A percentile compares a stretch with the other conserved stretches of the same genome.
Evolutionary conservation across 2,797 vertebrate genomes (phyloP).

Genomic region (Salarias fasciatus): DNA sequence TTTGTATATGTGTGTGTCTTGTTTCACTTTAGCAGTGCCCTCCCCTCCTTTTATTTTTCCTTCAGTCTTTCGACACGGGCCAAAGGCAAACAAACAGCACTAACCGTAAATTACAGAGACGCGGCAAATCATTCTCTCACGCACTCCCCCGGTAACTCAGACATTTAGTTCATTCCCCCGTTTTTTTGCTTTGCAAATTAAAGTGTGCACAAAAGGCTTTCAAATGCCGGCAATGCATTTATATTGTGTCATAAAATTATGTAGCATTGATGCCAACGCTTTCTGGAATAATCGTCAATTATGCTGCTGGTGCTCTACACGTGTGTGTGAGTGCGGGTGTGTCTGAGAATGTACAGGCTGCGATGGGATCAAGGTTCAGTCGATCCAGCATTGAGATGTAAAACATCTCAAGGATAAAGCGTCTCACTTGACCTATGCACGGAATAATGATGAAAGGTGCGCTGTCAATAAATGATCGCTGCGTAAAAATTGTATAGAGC

Average conservation of each 20-base stretch:
- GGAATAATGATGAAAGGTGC: slow-evolving; percentile 42
- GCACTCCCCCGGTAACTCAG: slow-evolving; percentile 57
- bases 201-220: slow-evolving; percentile 60
- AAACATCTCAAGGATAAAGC: slow-evolving; percentile 48
- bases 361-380: slow-evolving; percentile 32
- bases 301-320: slow-evolving; percentile 46
- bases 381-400: slow-evolving; percentile 39
- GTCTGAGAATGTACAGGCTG: slow-evolving; percentile 20
- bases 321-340: slow-evolving; percentile 35
- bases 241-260: slow-evolving; percentile 53
- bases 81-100: slow-evolving; percentile 42
- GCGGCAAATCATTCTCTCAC: slow-evolving; percentile 66
- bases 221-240: slow-evolving; percentile 47
- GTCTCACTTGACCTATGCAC: slow-evolving; percentile 38
- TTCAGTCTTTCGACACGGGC: slow-evolving; percentile 31
- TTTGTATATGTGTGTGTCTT: slow-evolving; percentile 8
- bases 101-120: slow-evolving; percentile 64
- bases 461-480: slow-evolving; percentile 49
- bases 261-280: slow-evolving; percentile 59
- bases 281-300: slow-evolving; percentile 63
- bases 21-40: slow-evolving; percentile 33
- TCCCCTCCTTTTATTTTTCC: slow-evolving; percentile 26
- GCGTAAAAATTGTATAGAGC: slow-evolving; percentile 28
- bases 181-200: slow-evolving; percentile 56
- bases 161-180: slow-evolving; percentile 61